Evolutionary conservation across 2,888 invertebrate genomes (phyloP), one percentile per base, ranked within the genome.

Genomic region (Thecophora atra): DNA sequence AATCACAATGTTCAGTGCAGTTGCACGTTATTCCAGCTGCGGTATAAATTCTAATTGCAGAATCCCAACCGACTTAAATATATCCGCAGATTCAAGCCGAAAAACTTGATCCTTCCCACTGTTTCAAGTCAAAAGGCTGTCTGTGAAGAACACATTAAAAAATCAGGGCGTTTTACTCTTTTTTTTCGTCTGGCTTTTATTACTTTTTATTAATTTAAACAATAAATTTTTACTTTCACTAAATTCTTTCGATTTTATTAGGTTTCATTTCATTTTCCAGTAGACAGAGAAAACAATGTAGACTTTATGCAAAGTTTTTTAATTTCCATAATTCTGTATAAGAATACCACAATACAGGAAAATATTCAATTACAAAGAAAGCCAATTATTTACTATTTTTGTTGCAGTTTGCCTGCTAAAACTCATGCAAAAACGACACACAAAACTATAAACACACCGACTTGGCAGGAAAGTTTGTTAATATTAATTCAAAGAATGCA

Each of bases 151-250:
- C 17, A 44, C 44, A n/a, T n/a, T n/a, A n/a, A n/a, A 69, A 69
- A 68, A 56, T 68, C 60, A 47, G 69, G 69, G 69, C 69, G 69
- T 69, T 47, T 44, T 69, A 21, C 28, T 68, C 6, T 4, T 58
- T 56, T 42, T n/a, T 44, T 26, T n/a, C 3, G 17, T 67, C 5
- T 8, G 28, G n/a, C 17, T 44, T 56, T 13, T 44, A 5, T 17
- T n/a, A 17, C 13, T 44, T 68, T 15, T 62, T 28, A 19, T 24
- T 47, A 30, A 47, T 51, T 44, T 47, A 15, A 37, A 44, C 68
- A 42, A 24, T 19, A 42, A 56, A 68, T 56, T 56, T 56, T 30
- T 60, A 28, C 28, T 52, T 37, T 8, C 70, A 30, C 62, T 11
- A 21, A 37, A 24, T 42, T 26, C 30, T 54, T 67, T 21, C 24